Conservation (phyloP, 2,113 vertebrate species). For the Ploceus nigricollis region DNA sequence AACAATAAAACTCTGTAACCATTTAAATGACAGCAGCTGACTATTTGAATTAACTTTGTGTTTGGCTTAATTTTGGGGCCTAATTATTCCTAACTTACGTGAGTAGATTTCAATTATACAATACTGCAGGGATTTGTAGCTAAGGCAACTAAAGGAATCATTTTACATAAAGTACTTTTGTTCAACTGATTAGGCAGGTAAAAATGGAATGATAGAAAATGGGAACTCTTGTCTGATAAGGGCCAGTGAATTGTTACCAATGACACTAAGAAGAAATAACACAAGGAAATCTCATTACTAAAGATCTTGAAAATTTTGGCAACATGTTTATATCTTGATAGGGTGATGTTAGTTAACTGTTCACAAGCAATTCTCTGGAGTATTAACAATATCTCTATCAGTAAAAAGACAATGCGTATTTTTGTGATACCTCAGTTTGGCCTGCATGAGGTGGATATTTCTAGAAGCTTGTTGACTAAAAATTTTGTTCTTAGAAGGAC, state of each 20-base stretch:
- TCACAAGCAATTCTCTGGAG: neutral
- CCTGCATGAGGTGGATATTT: neutral
- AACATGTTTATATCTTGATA: neutral
- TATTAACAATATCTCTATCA: neutral
- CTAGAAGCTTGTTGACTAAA: neutral
- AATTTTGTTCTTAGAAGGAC: neutral
- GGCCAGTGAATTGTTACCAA: constrained; percentile 50
- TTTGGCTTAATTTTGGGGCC: constrained; percentile 81
- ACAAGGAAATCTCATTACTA: neutral
- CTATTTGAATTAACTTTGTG: constrained; percentile 79
- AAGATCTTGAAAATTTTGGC: neutral
- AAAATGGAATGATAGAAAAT: constrained; percentile 73
- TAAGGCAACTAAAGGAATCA: constrained; percentile 80
- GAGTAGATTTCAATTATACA: constrained; percentile 82
- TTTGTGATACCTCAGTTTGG: neutral
- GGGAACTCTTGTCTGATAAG: constrained; percentile 65
- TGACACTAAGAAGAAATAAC: constrained; percentile 24
- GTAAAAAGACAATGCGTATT: neutral
- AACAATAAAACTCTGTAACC: constrained; percentile 68
- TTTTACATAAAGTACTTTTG: constrained; percentile 80
- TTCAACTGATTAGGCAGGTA: constrained; percentile 76
- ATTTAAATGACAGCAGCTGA: constrained; percentile 77
- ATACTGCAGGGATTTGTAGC: constrained; percentile 80
- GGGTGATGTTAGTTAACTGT: neutral
- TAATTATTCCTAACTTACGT: constrained; percentile 82